phyloP scores from a whole-genome alignment of 37 sponge, comb jelly and placozoan species.

The Corticium candelabrum region DNA sequence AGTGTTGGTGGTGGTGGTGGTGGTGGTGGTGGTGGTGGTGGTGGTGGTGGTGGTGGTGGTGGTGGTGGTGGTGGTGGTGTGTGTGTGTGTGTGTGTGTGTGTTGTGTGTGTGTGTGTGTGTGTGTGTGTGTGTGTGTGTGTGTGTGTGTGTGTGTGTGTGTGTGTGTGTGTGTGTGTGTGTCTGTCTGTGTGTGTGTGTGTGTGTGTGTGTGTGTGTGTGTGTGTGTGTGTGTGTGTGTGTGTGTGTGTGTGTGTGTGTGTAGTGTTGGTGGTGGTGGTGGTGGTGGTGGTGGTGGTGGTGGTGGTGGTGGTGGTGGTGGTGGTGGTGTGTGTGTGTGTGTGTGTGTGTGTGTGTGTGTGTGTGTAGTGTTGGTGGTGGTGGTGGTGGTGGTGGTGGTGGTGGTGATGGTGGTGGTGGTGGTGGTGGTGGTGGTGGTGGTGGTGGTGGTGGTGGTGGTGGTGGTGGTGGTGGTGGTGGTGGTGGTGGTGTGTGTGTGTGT shows the following conservation, averaged over 20 bases:
- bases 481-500: neutral
- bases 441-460: neutral
- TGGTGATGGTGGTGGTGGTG: neutral
- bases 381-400: neutral
- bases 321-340: constrained; percentile 15
- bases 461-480: neutral
- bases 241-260: constrained; percentile 20
- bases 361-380: neutral
- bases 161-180: constrained; percentile 20
- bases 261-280: too few relatives aligned
- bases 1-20: too few relatives aligned
- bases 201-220: constrained; percentile 20
- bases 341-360: constrained; percentile 7
- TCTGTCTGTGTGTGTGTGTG: constrained; percentile 16
- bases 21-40: too few relatives aligned
- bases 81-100: too few relatives aligned
- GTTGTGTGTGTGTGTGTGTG: too few relatives aligned
- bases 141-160: constrained; percentile 12
- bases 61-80: too few relatives aligned
- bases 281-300: neutral
- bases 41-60: too few relatives aligned
- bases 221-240: constrained; percentile 20
- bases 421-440: neutral
- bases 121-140: constrained; percentile 5
- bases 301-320: neutral